Conservation (phyloP, 1,140 invertebrate species). For the Drosophila seguyi region DNA sequence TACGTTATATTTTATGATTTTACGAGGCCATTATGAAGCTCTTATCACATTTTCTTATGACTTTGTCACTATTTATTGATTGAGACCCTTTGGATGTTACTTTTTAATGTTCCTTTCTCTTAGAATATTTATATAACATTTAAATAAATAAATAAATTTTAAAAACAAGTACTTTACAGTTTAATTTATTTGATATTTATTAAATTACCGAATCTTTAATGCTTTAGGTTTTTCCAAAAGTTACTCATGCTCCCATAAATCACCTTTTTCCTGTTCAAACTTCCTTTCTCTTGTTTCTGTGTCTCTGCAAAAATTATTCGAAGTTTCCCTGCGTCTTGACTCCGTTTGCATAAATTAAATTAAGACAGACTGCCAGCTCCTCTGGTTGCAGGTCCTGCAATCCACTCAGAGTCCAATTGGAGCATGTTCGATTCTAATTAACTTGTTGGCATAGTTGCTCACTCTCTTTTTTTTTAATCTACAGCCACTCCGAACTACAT, state of each 20-base stretch:
- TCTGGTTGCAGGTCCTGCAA: slow-evolving; percentile 9
- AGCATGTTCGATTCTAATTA: slow-evolving; percentile 58
- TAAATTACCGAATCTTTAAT: no score
- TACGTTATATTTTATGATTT: slow-evolving; percentile 8
- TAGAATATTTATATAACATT: background rate
- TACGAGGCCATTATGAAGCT: background rate
- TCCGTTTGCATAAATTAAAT: slow-evolving; percentile 71
- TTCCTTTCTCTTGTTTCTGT: slow-evolving; percentile 37
- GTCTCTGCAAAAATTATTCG: slow-evolving; percentile 36
- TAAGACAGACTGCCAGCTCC: slow-evolving; percentile 26
- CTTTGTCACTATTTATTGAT: background rate
- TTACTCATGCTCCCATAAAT: background rate
- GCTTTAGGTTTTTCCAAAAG: background rate
- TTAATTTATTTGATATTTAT: background rate
- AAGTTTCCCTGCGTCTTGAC: slow-evolving; percentile 15
- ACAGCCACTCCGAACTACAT: slow-evolving; percentile 24
- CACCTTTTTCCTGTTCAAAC: slow-evolving; percentile 2
- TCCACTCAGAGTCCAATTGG: slow-evolving; percentile 33
- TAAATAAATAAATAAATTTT: background rate
- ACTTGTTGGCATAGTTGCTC: slow-evolving; percentile 71
- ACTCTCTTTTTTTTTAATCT: slow-evolving; percentile 50
- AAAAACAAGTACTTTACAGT: background rate
- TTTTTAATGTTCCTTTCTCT: background rate
- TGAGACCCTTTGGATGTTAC: no score
- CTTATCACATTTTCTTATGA: slow-evolving; percentile 5